Base-by-base conservation (phyloP, 2,888 invertebrate species). In the Escarpia spicata region DNA sequence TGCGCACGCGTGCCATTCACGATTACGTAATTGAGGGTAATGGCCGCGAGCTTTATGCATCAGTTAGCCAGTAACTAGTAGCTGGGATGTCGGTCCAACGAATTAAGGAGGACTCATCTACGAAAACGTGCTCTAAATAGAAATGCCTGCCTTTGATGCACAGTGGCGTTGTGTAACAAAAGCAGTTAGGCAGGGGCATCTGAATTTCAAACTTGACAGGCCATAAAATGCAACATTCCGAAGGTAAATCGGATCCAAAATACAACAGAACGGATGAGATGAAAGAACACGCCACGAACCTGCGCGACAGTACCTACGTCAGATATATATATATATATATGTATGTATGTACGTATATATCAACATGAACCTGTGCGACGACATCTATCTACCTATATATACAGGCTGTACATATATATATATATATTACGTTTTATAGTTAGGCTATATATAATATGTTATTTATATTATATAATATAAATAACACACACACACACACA, bases 1-100 rank as follows among this genome's bases (percentile, higher is more conserved):
- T 75, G n/a, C 75, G 75, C 75, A 75, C 75, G 75, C 75, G 75
- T 75, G 75, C 75, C 75, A 75, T 75, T 75, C 75, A 75, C 75
- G 75, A 75, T 75, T 15, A 75, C 75, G 75, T 75, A 75, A 75
- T 75, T 15, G 75, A 3, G 75, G 19, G 26, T 75, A 75, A 75
- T 75, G 75, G 75, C 75, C 75, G 75, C 75, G 75, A 26, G 75
- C 75, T 75, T 15, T 75, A 26, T n/a, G 75, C 75, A 6, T 26
- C 75, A 75, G 75, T 75, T 75, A 15, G 75, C 19, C 75, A 75
- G 75, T 75, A 75, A 75, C 75, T 75, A 75, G 75, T 75, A 75
- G 75, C 75, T 75, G 75, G 75, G 75, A 15, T 75, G 75, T 75
- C 75, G 75, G 75, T 75, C n/a, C 26, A 6, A 19, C 75, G 75